Conservation (phyloP, 2,113 vertebrate species). For the human (Homo sapiens) region GRCh38 chr5:55656501-55657000, state of each 20-base stretch:
- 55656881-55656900: no score
- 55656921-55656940: no score
- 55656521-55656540: no score
- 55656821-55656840: background rate
- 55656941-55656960: no score
- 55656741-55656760: conserved; percentile 89
- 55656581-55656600: background rate
- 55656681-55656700: background rate
- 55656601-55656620: background rate
- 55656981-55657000: no score
- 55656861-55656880: background rate
- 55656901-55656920: no score
- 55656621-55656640: conserved; percentile 1
- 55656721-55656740: conserved; percentile 91
- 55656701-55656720: conserved; percentile 86
- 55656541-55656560: background rate
- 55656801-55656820: background rate
- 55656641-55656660: background rate
- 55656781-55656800: conserved; percentile 50
- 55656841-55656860: background rate
- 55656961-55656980: no score
- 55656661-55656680: background rate
- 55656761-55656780: conserved; percentile 91
- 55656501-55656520: background rate
- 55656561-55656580: background rate